Evolutionary conservation across 92 coral and sea anemone species (phyloP), one percentile per base, ranked within the genome.

Genomic region (Bergia puertoricense): DNA sequence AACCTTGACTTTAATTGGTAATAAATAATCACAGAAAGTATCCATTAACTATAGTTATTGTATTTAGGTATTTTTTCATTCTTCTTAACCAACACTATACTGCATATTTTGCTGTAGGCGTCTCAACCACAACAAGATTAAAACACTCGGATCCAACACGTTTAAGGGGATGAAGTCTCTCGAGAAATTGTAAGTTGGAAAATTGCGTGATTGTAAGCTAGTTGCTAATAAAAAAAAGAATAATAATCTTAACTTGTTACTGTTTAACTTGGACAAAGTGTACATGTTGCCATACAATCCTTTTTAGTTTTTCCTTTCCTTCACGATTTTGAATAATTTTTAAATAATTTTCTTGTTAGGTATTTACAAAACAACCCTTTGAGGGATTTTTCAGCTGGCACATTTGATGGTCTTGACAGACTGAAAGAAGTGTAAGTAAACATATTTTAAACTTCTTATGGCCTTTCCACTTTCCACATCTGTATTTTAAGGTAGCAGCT

Each of bases 71-170:
- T 54, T 54, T 11, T 54, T 2, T 54, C 14, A 2, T 10, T 8
- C 30, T 30, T 30, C 30, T 30, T 30, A 30, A 30, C 30, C 30
- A 30, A 30, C 30, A 30, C 30, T 30, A 16, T 62, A 18, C 0
- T 0, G 23, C 8, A 16, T 62, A 20, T 62, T 77, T 48, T 40
- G 0, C 38, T 37, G 11, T 74, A 95, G 98, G 77, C 68, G 88
- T 36, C 92, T 95, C n/a, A 89, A 91, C 74, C n/a, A 95, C 73
- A 95, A 95, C 94, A 90, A 86, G 88, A 91, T 95, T 44, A 82
- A 48, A 80, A 88, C 69, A 69, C 37, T 95, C 44, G 80, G 93
- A 22, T 59, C 92, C 14, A 89, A 88, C 36, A 93, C 93, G 54
- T 93, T 95, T 73, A 88, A 85, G 62, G 96, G 98, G 9, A 78